Conservation (phyloP, 2,888 invertebrate genomes). For the Pediacus dermestoides region DNA sequence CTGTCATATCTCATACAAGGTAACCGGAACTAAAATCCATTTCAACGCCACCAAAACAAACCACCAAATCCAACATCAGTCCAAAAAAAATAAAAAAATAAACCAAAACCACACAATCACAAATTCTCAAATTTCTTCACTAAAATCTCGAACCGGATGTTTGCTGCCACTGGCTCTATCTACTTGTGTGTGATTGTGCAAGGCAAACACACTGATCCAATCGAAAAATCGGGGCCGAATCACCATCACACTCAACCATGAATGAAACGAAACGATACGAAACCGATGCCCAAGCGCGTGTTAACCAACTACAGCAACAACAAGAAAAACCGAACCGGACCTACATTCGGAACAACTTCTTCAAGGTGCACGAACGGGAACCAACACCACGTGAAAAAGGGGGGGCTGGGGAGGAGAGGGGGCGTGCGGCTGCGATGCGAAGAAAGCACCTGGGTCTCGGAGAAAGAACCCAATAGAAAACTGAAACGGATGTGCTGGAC, state of each 20-base stretch:
- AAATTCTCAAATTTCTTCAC: background rate
- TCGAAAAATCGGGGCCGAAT: too few species aligned
- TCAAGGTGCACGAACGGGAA: constrained; percentile 18
- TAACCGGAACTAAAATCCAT: constrained; percentile 25
- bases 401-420: constrained; percentile 17
- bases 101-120: background rate
- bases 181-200: too few species aligned
- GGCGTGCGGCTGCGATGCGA: constrained; percentile 5
- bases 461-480: too few species aligned
- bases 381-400: constrained; percentile 30
- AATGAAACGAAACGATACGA: too few species aligned
- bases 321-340: constrained; percentile 28
- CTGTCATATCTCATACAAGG: constrained; percentile 34
- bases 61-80: constrained; percentile 15
- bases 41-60: constrained; percentile 20
- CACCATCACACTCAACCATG: too few species aligned
- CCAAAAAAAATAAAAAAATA: background rate
- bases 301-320: constrained; percentile 13
- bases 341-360: constrained; percentile 27
- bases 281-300: constrained; percentile 12
- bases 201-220: too few species aligned
- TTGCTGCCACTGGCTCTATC: too few species aligned
- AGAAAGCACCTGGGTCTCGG: too few species aligned
- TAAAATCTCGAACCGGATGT: too few species aligned
- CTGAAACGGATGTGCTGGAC: too few species aligned